phyloP scores from a whole-genome alignment of 2,113 vertebrate species.

The Eurypyga helias region DNA sequence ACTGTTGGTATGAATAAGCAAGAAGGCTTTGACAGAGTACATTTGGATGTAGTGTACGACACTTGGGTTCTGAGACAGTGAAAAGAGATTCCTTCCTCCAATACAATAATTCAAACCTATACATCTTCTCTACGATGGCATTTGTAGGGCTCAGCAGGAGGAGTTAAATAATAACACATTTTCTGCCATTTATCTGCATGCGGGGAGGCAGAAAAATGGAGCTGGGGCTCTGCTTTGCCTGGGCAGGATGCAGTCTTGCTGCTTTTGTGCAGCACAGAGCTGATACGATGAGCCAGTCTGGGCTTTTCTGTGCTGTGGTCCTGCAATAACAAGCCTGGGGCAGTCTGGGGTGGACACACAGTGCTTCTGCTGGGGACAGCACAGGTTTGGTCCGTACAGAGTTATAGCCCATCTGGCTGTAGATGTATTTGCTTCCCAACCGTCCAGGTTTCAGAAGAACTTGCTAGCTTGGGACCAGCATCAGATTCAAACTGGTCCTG shows the following conservation, averaged over 20 bases:
- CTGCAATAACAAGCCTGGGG: background rate
- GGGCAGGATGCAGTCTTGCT: background rate
- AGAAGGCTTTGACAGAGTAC: background rate
- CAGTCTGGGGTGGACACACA: background rate
- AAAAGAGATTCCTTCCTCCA: background rate
- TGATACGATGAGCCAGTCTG: background rate
- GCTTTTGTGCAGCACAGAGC: background rate
- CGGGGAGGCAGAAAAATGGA: background rate
- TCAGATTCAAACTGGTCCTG: background rate
- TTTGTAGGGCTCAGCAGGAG: background rate
- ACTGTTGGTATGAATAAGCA: background rate
- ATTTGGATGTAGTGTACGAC: background rate
- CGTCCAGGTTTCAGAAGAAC: background rate
- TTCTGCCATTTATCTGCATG: background rate
- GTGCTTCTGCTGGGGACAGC: background rate
- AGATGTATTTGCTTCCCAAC: background rate
- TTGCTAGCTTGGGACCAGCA: background rate
- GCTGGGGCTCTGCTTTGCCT: background rate
- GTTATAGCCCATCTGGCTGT: background rate
- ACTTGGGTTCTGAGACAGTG: background rate
- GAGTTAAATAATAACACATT: background rate
- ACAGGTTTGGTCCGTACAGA: background rate
- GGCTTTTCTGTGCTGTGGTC: fast-evolving
- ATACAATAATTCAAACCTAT: background rate
- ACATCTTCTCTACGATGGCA: background rate